Conservation (phyloP, 2,888 invertebrate genomes). For the Meteorus colon region DNA sequence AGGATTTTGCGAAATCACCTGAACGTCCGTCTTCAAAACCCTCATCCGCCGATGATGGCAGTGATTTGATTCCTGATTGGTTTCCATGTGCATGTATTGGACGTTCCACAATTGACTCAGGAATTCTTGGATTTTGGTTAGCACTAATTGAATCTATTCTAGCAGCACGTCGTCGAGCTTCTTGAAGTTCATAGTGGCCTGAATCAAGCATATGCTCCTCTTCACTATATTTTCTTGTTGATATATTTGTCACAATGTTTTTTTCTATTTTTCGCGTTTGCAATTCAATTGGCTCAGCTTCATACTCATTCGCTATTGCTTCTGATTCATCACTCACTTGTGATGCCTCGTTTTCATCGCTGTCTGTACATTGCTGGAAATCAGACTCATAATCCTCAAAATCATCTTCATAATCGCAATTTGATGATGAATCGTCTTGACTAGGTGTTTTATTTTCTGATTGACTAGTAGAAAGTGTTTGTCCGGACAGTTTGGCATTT, state of each 20-base stretch:
- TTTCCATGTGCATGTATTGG: constrained; percentile 62
- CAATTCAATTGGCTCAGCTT: constrained; percentile 64
- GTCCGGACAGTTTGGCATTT: constrained; percentile 19
- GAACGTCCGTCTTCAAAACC: constrained; percentile 77
- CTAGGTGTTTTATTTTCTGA: constrained; percentile 29
- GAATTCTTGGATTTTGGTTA: constrained; percentile 52
- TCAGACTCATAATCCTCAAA: constrained; percentile 76
- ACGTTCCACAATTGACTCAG: constrained; percentile 54
- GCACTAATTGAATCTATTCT: constrained; percentile 61
- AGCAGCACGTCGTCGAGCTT: constrained; percentile 67
- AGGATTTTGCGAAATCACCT: constrained; percentile 68
- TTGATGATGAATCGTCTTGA: constrained; percentile 30
- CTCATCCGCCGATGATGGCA: constrained; percentile 75
- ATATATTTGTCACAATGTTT: constrained; percentile 27
- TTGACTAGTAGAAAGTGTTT: background rate
- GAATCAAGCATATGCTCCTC: constrained; percentile 69
- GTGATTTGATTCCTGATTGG: constrained; percentile 64
- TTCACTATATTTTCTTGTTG: constrained; percentile 57
- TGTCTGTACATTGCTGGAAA: constrained; percentile 73
- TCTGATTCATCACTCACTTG: constrained; percentile 62
- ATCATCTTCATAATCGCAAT: constrained; percentile 73
- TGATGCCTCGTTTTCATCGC: constrained; percentile 54
- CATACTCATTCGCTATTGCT: constrained; percentile 45
- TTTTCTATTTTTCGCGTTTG: constrained; percentile 48
- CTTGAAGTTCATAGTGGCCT: constrained; percentile 68